Conservation (phyloP, 2,113 vertebrate species). For the Pycnonotus jocosus region DNA sequence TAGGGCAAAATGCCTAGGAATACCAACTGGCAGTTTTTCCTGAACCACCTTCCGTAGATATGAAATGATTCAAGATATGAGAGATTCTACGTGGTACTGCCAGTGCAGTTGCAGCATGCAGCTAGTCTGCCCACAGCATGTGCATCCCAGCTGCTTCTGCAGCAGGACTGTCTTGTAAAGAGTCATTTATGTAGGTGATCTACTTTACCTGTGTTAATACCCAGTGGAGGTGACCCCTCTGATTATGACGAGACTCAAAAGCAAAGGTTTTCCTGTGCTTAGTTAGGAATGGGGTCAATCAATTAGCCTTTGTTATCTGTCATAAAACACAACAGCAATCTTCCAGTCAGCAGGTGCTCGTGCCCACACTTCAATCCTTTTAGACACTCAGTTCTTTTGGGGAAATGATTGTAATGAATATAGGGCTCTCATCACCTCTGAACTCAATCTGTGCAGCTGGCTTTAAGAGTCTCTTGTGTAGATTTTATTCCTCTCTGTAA, state of each 20-base stretch:
- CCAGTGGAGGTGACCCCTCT: not conserved
- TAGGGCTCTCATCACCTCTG: not conserved
- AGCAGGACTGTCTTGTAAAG: not conserved
- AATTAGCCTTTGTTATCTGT: not conserved
- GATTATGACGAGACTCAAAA: not conserved
- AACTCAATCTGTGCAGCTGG: not conserved
- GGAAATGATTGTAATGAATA: not conserved
- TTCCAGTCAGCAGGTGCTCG: not conserved
- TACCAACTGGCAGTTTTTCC: not conserved
- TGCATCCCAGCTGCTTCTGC: not conserved
- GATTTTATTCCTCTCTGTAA: not conserved
- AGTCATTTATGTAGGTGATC: not conserved
- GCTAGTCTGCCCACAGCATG: not conserved
- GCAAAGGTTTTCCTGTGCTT: not conserved
- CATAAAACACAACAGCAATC: not conserved
- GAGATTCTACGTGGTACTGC: not conserved
- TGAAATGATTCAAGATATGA: not conserved
- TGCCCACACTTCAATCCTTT: not conserved
- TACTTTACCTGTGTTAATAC: not conserved
- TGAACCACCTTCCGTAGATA: not conserved
- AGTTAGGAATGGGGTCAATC: not conserved
- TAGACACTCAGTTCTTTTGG: not conserved
- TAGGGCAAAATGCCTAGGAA: rapidly evolving
- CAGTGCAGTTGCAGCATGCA: not conserved
- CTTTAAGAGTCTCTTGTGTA: not conserved